Evolutionary conservation across 2,888 invertebrate genomes (phyloP), one percentile per base, ranked within the genome.

Genomic region (Dynastes grantii): DNA sequence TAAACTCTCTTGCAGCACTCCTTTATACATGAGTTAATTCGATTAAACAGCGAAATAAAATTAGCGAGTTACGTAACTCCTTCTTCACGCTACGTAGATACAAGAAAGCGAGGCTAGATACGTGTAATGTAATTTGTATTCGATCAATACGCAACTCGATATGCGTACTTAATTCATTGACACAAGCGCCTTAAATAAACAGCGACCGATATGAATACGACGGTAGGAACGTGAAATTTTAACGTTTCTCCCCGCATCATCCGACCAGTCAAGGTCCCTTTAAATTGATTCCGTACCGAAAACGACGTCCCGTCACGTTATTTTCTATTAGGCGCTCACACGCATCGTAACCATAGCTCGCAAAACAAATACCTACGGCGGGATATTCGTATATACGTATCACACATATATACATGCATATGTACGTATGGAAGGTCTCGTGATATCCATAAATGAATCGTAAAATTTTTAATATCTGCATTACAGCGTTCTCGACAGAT

Each of bases 401-500:
- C 9, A 45, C 9, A 45, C 9, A 45, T 8, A 37, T 37, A 37
- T 6, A 45, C 0, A 45, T 45, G 45, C 8, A 45, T 2, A 11
- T 45, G 45, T 45, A 8, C 9, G 16, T 58, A 55, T 22, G 22
- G 55, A 58, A 58, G 22, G 22, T 49, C 67, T 49, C 67, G 67
- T 45, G 45, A 45, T 67, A 73, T 73, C 27, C 55, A 73, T 73
- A 73, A 73, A 73, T 58, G 73, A 73, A 73, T 73, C 73, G 73
- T 73, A 58, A 73, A 73, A 73, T 73, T 73, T 73, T 73, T 73
- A 73, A 73, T 73, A 73, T 73, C 73, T 58, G 73, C 73, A 73
- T 73, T 70, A 70, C 67, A 16, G 67, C 67, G 45, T 67, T 45
- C 63, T 32, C 49, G 27, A 45, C 67, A 45, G 67, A 67, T 67